These are phyloP conservation scores for Manis pentadactyla DNA, from an alignment of 2,797 vertebrate genomes.

Conservation along the genomic window DNA sequence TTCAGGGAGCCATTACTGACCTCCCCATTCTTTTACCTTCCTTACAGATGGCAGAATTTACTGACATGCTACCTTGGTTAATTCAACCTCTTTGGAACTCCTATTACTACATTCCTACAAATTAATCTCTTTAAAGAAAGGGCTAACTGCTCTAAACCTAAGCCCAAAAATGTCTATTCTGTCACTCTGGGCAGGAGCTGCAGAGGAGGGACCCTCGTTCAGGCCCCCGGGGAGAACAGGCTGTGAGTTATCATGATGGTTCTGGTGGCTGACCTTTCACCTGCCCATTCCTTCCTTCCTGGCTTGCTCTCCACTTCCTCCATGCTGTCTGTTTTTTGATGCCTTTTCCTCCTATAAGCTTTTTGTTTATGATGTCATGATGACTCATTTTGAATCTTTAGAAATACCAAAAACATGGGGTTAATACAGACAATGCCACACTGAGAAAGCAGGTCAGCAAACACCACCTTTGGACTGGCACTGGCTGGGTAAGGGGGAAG, in stretches of 20 bases:
- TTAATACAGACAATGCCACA: background rate
- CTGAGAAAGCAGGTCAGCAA: background rate
- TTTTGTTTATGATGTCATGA: background rate
- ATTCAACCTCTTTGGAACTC: background rate
- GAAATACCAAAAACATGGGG: background rate
- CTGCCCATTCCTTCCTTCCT: background rate
- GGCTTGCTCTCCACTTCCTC: background rate
- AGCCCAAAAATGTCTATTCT: background rate
- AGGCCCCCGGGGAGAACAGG: background rate
- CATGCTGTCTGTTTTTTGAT: background rate
- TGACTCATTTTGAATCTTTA: background rate
- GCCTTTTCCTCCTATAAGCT: background rate
- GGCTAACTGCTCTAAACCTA: background rate
- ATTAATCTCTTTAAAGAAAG: background rate
- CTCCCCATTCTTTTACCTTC: background rate
- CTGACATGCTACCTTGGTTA: background rate
- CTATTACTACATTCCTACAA: background rate
- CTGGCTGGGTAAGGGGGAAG: background rate
- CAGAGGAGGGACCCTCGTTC: background rate
- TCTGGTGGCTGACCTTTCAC: background rate
- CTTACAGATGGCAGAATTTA: background rate
- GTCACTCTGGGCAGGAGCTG: background rate
- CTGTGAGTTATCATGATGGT: fast-evolving
- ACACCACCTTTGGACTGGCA: background rate
- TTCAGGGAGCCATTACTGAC: fast-evolving